phyloP scores from a whole-genome alignment of 2,113 vertebrate genomes.

The Onychostruthus taczanowskii region DNA sequence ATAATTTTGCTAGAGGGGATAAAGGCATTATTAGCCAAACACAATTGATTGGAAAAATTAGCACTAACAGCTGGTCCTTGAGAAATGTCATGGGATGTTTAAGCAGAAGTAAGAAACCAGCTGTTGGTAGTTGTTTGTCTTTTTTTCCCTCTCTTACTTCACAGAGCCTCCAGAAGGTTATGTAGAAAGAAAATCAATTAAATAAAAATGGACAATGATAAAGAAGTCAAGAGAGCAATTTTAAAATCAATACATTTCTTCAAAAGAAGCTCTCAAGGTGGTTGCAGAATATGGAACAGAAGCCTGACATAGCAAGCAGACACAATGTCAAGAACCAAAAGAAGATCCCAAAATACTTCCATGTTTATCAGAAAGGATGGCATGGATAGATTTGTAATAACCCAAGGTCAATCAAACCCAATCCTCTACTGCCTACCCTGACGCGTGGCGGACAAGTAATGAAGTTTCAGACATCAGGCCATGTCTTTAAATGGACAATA shows the following conservation, averaged over 20 bases:
- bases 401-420: neutral
- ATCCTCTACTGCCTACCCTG: neutral
- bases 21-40: neutral
- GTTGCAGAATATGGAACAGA: conserved; percentile 48
- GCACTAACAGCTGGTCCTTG: neutral
- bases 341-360: neutral
- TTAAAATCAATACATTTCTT: conserved; percentile 72
- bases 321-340: neutral
- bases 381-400: neutral
- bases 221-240: conserved; percentile 75
- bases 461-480: neutral
- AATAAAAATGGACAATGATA: conserved; percentile 74
- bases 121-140: neutral
- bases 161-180: conserved; percentile 15
- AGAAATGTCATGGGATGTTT: neutral
- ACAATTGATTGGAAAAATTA: neutral
- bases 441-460: neutral
- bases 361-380: neutral
- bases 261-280: conserved; percentile 43
- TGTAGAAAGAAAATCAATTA: conserved; percentile 74
- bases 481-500: neutral
- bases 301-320: neutral
- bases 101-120: neutral
- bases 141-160: neutral
- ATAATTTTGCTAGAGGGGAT: neutral